Evolutionary conservation across 2,797 vertebrate genomes (phyloP).

Genomic region (Spondyliosoma cantharus): DNA sequence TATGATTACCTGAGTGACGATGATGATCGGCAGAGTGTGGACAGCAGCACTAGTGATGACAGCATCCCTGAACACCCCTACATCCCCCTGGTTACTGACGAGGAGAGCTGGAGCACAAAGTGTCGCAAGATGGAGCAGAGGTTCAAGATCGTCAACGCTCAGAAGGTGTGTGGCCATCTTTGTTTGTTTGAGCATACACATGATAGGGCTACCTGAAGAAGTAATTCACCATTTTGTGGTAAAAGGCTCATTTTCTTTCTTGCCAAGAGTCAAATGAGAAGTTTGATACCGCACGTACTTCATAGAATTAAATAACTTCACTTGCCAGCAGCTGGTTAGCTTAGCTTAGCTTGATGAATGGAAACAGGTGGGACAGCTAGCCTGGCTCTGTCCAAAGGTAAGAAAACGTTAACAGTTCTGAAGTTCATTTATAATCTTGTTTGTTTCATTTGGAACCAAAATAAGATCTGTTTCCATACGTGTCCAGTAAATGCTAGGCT

Average conservation of each 20-base stretch:
- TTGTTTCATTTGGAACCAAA: too few species aligned
- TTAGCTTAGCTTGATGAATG: not conserved
- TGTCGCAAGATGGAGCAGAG: conserved; percentile 99
- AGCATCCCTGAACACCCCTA: conserved; percentile 94
- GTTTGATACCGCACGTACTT: not conserved
- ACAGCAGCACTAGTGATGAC: conserved; percentile 96
- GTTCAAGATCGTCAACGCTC: conserved; percentile 96
- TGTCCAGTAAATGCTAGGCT: not conserved
- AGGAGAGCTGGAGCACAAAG: conserved; percentile 98
- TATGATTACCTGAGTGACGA: conserved; percentile 97
- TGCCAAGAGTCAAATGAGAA: too few species aligned
- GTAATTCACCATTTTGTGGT: not conserved
- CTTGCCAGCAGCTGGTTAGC: not conserved
- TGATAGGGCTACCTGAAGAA: not conserved
- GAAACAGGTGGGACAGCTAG: too few species aligned
- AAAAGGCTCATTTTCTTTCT: not conserved
- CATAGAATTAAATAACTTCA: not conserved
- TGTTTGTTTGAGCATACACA: not conserved
- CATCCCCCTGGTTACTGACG: conserved; percentile 92
- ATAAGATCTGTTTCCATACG: not conserved
- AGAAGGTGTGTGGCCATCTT: conserved; percentile 86
- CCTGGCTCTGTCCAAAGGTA: too few species aligned
- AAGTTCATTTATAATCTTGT: too few species aligned
- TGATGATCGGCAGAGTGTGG: conserved; percentile 91
- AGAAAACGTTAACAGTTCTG: too few species aligned